Evolutionary conservation across 2,888 invertebrate genomes (phyloP), one percentile per base, ranked within the genome.

Genomic region (Alentia gelatinosa): DNA sequence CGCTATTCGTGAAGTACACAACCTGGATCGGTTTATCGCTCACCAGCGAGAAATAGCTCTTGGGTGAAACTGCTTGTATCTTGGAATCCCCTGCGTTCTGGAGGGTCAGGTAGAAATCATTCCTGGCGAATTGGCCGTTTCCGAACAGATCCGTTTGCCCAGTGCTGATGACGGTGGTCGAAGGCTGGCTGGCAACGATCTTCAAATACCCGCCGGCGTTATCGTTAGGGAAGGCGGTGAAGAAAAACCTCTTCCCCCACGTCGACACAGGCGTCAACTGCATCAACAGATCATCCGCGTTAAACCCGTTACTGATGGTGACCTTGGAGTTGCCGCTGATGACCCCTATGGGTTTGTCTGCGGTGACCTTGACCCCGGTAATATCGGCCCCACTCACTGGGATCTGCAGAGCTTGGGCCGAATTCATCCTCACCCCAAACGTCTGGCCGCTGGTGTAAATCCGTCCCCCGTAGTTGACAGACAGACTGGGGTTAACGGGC

Each of bases 261-360:
- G 86, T 26, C 4, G 30, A 30, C 9, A 47, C 47, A 0, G 86
- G 86, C 7, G 47, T 9, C 33, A 86, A 26, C 47, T 86, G 86
- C 50, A 50, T 86, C n/a, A 86, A 19, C 15, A 86, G 47, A 30
- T 86, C 50, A 26, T 42, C 86, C 5, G 23, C 30, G 1, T 23
- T 7, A 47, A 86, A 4, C 4, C 47, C 50, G 33, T 30, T 86
- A 19, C 0, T 4, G 7, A 47, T 86, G 30, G 15, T 47, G n/a
- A 50, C 86, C 50, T 42, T 86, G 23, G n/a, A 26, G 47, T 86
- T 47, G 19, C 86, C 86, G 15, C n/a, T 30, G 1, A 42, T 19
- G 19, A 86, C 86, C 30, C 30, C 86, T 3, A 86, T 35, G 0
- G 86, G 86, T n/a, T 86, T 86, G 30, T 86, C 30, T 19, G 86